Percentiles rank a stretch among this genome's conserved stretches.
Evolutionary conservation across 2,113 vertebrate genomes (phyloP).

Genomic region (Phoxinus phoxinus): DNA sequence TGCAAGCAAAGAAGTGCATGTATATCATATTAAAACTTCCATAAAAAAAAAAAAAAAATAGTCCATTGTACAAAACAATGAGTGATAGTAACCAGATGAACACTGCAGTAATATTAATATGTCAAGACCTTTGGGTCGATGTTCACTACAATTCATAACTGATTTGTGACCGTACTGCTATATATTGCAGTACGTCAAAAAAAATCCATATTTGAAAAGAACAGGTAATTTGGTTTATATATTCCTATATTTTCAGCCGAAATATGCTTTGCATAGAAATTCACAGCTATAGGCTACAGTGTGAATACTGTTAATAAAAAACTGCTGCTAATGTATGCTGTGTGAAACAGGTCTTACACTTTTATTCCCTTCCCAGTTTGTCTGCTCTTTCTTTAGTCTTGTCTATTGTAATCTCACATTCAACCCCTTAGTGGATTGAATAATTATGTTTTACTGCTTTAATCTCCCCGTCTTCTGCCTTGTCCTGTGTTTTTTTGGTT

Average conservation of each 20-base stretch:
- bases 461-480: conserved; percentile 42
- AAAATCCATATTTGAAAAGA: not conserved
- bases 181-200: not conserved
- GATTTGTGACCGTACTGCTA: not conserved
- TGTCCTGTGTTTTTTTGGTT: conserved; percentile 5
- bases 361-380: not conserved
- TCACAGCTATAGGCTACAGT: not conserved
- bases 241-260: not conserved
- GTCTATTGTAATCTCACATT: conserved; percentile 24
- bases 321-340: conserved; percentile 6
- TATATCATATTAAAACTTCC: not conserved
- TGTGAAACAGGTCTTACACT: conserved; percentile 8
- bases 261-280: not conserved
- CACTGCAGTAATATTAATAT: not conserved
- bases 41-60: not conserved
- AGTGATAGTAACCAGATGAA: not conserved
- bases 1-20: not conserved
- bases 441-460: conserved; percentile 27
- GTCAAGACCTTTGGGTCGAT: not conserved
- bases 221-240: not conserved
- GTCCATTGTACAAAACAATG: not conserved
- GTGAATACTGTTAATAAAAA: conserved; percentile 6
- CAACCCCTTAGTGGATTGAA: conserved; percentile 9
- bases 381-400: conserved; percentile 17
- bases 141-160: not conserved